phyloP scores from a whole-genome alignment of 2,797 vertebrate genomes.

The Crocodylus rhombifer region DNA sequence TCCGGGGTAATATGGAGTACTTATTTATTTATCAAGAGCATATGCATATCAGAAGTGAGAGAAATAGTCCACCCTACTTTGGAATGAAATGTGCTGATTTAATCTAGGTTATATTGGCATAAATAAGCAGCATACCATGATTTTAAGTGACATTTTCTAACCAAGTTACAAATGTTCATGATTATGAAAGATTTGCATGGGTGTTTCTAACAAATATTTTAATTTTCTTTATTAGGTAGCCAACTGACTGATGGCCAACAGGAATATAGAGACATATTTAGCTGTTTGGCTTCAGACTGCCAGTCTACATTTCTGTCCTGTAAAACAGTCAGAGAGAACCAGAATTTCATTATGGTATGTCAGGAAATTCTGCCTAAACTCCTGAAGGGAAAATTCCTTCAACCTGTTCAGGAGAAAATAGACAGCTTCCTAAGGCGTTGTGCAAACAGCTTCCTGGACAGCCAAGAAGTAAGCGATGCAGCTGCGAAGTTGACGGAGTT shows the following conservation, averaged over 20 bases:
- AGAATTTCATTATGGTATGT: slow-evolving; percentile 83
- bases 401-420: slow-evolving; percentile 72
- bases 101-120: not conserved
- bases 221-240: slow-evolving; percentile 68
- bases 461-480: slow-evolving; percentile 35
- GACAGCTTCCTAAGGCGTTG: slow-evolving; percentile 77
- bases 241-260: slow-evolving; percentile 26
- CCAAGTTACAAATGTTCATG: not conserved
- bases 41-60: slow-evolving; percentile 21
- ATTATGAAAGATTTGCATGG: not conserved
- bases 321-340: slow-evolving; percentile 75
- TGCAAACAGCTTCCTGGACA: not conserved
- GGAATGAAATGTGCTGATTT: not conserved
- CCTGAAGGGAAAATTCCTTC: slow-evolving; percentile 72
- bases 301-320: slow-evolving; percentile 76
- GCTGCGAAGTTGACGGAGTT: slow-evolving; percentile 74
- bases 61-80: not conserved
- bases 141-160: not conserved
- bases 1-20: not conserved
- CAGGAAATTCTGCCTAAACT: slow-evolving; percentile 81
- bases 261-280: slow-evolving; percentile 82
- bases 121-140: not conserved
- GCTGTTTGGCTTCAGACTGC: slow-evolving; percentile 83
- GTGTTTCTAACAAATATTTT: not conserved
- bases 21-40: slow-evolving; percentile 28